Conservation (phyloP, 2,797 vertebrate genomes). For the Labeo calbasu region DNA sequence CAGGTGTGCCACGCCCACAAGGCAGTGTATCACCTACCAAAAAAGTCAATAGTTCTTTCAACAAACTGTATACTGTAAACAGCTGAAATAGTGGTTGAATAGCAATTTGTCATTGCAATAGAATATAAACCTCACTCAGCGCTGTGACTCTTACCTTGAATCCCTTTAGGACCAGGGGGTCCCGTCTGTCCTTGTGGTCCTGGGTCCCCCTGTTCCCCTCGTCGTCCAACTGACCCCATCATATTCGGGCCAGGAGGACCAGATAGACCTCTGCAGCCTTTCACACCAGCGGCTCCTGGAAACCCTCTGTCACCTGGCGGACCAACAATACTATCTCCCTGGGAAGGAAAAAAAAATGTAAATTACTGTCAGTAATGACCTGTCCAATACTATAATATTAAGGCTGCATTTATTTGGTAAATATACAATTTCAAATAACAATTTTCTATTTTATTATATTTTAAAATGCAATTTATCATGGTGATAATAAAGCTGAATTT, state of each 20-base stretch:
- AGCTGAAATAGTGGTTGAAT: not conserved
- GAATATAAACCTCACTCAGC: not conserved
- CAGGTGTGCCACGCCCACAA: slow-evolving; percentile 64
- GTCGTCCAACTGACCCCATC: slow-evolving; percentile 68
- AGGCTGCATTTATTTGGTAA: too few relatives aligned
- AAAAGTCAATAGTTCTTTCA: not conserved
- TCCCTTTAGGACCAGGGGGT: slow-evolving; percentile 67
- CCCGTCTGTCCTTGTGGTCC: slow-evolving; percentile 70
- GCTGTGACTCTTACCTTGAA: slow-evolving; percentile 62
- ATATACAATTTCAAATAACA: too few relatives aligned
- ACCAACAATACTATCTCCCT: slow-evolving; percentile 69
- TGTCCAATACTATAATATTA: not conserved
- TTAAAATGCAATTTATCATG: not conserved
- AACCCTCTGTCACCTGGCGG: slow-evolving; percentile 66
- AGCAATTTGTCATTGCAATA: not conserved
- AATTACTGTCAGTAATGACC: not conserved
- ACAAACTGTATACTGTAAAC: not conserved
- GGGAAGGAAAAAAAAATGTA: not conserved
- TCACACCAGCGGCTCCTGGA: slow-evolving; percentile 64
- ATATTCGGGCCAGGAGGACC: slow-evolving; percentile 68
- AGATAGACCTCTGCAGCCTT: slow-evolving; percentile 65
- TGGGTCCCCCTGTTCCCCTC: slow-evolving; percentile 66
- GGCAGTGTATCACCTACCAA: slow-evolving; percentile 69
- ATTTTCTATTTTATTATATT: too few relatives aligned
- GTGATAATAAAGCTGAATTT: too few relatives aligned